Evolutionary conservation across 2,888 invertebrate genomes (phyloP).

Genomic region (Phragmatobia fuliginosa): DNA sequence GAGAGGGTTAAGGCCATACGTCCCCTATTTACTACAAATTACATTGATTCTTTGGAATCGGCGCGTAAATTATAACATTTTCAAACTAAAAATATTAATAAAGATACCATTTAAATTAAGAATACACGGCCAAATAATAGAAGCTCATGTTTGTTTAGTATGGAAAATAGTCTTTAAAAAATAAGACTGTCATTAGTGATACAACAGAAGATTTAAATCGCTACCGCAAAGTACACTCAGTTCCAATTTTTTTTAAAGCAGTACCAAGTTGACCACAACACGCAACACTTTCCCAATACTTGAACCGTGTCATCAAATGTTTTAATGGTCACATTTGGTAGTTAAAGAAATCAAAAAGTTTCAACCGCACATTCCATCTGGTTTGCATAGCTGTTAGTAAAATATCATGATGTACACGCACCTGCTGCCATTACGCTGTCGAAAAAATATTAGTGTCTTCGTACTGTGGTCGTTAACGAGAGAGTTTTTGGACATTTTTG

Average conservation of each 20-base stretch:
- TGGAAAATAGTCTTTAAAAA: not conserved
- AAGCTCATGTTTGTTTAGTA: not conserved
- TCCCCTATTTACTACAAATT: too few species aligned
- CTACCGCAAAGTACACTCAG: not conserved
- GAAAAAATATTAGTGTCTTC: conserved; percentile 31
- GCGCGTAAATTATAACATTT: not conserved
- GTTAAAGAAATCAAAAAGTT: conserved; percentile 9
- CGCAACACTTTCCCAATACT: conserved; percentile 18
- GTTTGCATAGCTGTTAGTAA: conserved; percentile 49
- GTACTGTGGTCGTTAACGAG: conserved; percentile 7
- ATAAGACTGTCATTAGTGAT: not conserved
- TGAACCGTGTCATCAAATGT: conserved; percentile 11
- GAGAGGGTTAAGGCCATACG: too few species aligned
- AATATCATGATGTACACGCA: conserved; percentile 37
- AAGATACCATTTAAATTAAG: not conserved
- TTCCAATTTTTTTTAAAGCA: not conserved
- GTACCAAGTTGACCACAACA: conserved; percentile 13
- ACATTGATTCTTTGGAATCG: too few species aligned
- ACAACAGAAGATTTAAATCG: not conserved
- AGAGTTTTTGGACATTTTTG: conserved; percentile 9
- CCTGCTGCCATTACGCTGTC: conserved; percentile 48
- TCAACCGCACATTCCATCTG: conserved; percentile 44
- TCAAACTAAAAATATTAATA: not conserved
- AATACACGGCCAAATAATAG: not conserved
- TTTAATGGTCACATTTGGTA: conserved; percentile 7